Evolutionary conservation across 2,888 invertebrate genomes (phyloP).

Genomic region (Altica lythri): DNA sequence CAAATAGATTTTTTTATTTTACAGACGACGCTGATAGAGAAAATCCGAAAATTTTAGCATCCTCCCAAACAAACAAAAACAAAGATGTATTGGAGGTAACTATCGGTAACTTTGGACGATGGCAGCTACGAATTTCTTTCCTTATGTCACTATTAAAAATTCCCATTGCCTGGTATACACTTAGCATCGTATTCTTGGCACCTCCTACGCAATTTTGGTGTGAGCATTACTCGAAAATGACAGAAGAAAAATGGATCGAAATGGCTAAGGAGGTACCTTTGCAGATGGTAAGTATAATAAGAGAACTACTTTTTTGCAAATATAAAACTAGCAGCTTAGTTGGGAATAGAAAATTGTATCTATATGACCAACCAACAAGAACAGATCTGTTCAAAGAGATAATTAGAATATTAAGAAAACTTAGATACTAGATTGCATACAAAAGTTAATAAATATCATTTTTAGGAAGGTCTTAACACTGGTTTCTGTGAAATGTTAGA

Average conservation of each 20-base stretch:
- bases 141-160: slow-evolving; percentile 64
- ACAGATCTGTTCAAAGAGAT: too few species aligned
- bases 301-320: too few species aligned
- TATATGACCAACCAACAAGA: too few species aligned
- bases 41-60: too few species aligned
- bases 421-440: too few species aligned
- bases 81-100: slow-evolving; percentile 44
- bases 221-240: slow-evolving; percentile 43
- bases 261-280: slow-evolving; percentile 40
- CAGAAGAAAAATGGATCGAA: slow-evolving; percentile 58
- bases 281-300: slow-evolving; percentile 33
- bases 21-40: too few species aligned
- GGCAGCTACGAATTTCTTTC: slow-evolving; percentile 62
- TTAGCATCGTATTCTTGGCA: slow-evolving; percentile 67
- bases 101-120: slow-evolving; percentile 65
- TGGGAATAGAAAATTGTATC: background rate
- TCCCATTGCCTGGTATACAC: slow-evolving; percentile 66
- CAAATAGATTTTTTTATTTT: too few species aligned
- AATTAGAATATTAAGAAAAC: too few species aligned
- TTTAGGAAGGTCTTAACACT: slow-evolving; percentile 44
- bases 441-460: slow-evolving; percentile 10
- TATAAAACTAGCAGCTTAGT: too few species aligned
- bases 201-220: slow-evolving; percentile 67
- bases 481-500: slow-evolving; percentile 48
- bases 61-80: too few species aligned